Base-by-base conservation (phyloP, 2,113 vertebrate species). In the Emydocephalus ijimae region DNA sequence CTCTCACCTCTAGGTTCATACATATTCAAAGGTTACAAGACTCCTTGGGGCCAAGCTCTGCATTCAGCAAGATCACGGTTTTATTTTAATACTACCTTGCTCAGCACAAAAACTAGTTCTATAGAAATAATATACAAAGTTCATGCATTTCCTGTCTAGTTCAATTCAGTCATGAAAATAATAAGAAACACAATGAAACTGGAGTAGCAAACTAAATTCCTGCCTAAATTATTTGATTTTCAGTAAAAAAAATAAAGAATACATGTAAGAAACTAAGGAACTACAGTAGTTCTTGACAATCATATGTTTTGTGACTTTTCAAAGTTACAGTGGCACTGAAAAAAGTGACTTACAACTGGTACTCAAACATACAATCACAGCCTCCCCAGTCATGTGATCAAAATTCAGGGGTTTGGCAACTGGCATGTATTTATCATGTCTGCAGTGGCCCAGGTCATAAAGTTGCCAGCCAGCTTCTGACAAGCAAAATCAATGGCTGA, bases 11-110 rank as follows among this genome's bases (percentile, higher is more conserved):
- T 2, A 3, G 29, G 9, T 18, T 24, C 74, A 85, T 48, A 26
- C 74, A 56, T 91, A 56, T 56, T 57, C 24, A 26, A 45, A 85
- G 52, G 9, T 45, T 59, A 50, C 59, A 74, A 74, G 43, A 88
- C 50, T 88, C 45, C 59, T 57, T 43, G 54, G 48, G 34, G 15
- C 59, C 87, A 89, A 88, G 56, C 8, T 43, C 48, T 61, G n/a
- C 88, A 34, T 26, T 89, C 61, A 92, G 87, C 91, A 92, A 92
- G 34, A 54, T 89, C 87, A 89, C 39, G 18, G 34, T 85, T 56
- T 50, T n/a, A 54, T 52, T 10, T 18, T 9, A 50, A 81, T 9
- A 11, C 5, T 7, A 52, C 18, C 61, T 89, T 85, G 18, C 39
- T 89, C 61, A 91, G 90, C 90, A 88, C 23, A 92, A 64, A 88